Evolutionary conservation across 1,140 invertebrate species (phyloP), one percentile per base, ranked within the genome.

Genomic region (Gryon sp.): DNA sequence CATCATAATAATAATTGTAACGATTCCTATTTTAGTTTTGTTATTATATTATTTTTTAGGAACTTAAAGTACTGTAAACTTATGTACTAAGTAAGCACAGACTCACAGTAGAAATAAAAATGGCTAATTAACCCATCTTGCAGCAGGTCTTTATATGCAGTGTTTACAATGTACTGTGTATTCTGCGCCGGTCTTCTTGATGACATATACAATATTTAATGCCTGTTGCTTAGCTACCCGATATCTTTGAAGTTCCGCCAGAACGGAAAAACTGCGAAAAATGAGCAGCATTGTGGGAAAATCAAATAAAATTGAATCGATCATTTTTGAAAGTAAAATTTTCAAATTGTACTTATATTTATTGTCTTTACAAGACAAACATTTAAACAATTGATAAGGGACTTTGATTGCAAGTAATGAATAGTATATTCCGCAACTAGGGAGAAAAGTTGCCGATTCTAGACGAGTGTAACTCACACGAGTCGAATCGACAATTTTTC

Each of bases 191-290:
- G 63, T 48, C 73, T 74, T 66, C 68, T 63, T 63, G 43, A 72
- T 73, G 62, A 74, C 63, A 76, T 59, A 62, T 70, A 83, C 80
- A 85, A 84, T 86, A 82, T 85, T 79, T 83, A 82, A 83, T 82
- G 81, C 82, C 75, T 85, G 82, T 86, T 80, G 73, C 53, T 60
- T 55, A 48, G 55, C 74, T 82, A 74, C 52, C 68, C 78, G 77
- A 80, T 80, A 82, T 82, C 80, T 84, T 82, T 84, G 81, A 84
- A 83, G 79, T 84, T 62, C 48, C 57, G 73, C 53, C 34, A 50
- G 14, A 30, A 70, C 22, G 52, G 52, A 62, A 48, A 65, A 77
- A 41, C 59, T 19, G 36, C 65, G 70, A 82, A 82, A 81, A 83
- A 78, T 80, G 34, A 40, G 19, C 8, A n/a, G 18, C 28, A 79